These are phyloP conservation scores for Pterobdella sp. DNA, from an alignment of 2,888 invertebrate genomes.

Conservation along the genomic window DNA sequence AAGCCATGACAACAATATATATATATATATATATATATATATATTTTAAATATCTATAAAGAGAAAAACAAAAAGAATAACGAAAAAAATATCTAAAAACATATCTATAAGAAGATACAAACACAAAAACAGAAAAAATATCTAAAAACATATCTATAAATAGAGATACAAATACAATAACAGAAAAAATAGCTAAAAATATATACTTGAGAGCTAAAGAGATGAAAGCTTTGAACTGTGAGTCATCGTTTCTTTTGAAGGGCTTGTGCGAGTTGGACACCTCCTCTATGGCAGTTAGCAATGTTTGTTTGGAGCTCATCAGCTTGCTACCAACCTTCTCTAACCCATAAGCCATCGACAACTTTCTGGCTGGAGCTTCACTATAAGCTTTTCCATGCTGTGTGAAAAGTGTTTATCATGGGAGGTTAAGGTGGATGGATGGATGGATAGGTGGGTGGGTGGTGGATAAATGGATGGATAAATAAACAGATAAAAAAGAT, in stretches of 20 bases:
- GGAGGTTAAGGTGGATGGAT: not conserved
- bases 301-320: conserved; percentile 77
- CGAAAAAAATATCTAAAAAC: no score
- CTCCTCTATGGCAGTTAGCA: conserved; percentile 82
- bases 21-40: no score
- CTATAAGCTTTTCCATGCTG: conserved; percentile 82
- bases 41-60: no score
- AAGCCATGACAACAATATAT: no score
- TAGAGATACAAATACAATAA: not conserved
- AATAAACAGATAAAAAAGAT: no score
- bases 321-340: conserved; percentile 79
- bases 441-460: not conserved
- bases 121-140: not conserved
- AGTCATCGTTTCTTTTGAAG: conserved; percentile 86
- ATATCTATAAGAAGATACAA: not conserved
- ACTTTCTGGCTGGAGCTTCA: conserved; percentile 85
- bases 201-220: conserved; percentile 89
- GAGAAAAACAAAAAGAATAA: no score
- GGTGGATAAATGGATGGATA: not conserved
- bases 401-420: not conserved
- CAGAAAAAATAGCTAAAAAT: not conserved
- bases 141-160: not conserved
- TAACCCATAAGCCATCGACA: conserved; percentile 87
- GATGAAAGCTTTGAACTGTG: conserved; percentile 95
- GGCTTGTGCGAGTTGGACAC: conserved; percentile 82